Base-by-base conservation (phyloP, 2,888 invertebrate genomes). In the Drosophila testacea region DNA sequence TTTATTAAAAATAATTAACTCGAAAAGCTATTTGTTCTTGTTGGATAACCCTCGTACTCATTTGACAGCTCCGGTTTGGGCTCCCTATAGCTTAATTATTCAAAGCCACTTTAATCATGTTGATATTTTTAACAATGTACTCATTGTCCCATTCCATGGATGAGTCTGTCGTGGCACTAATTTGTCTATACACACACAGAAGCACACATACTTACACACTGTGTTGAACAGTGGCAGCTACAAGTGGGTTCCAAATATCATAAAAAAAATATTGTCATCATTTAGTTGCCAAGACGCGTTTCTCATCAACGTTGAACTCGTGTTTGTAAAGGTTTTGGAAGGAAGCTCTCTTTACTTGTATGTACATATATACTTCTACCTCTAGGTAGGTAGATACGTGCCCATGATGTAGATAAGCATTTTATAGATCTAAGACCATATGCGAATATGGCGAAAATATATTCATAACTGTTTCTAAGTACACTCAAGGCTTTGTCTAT, bases 41-140 rank as follows among this genome's bases (percentile, higher is more conserved):
- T 54, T 61, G 41, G 47, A 42, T 51, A 77, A 47, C 60, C 36
- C 46, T 42, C 55, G 42, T 32, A 27, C 28, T 22, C 57, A 54
- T 46, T 72, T 52, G 47, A 54, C 56, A 46, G 66, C 36, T 48
- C 34, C 64, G 44, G 46, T 55, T 39, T 38, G 44, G 60, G 28
- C 76, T 81, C 70, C 76, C 81, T 78, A 66, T 57, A 51, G 75
- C 75, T 83, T 84, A 79, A 87, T 87, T 84, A 84, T 85, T 83
- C 88, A 87, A 83, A 83, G 83, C 80, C 88, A 87, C 73, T 83
- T 83, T 83, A 83, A 83, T 83, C 77, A 87, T 79, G 69, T 28
- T 77, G 85, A 83, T 83, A 87, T 83, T 87, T 83, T 84, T 75
- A 83, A 87, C 80, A 84, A 79, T 84, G 88, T 75, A 75, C 67